These are phyloP conservation scores for Euzetes globulus DNA, from an alignment of 2,888 invertebrate genomes.

Conservation along the genomic window DNA sequence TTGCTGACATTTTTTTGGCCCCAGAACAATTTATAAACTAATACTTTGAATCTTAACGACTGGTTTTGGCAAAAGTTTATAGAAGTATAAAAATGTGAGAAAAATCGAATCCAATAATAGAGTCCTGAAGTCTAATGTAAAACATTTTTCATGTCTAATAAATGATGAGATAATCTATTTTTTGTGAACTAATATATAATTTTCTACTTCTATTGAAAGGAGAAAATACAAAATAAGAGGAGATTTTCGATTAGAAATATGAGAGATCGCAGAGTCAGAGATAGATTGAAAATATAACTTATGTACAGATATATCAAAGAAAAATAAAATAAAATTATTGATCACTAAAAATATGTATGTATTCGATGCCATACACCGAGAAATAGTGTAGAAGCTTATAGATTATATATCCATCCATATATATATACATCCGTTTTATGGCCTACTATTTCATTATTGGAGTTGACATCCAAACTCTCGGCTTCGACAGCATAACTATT, in stretches of 20 bases:
- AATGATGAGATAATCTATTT: not conserved
- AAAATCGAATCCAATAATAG: not conserved
- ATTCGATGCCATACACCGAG: too few relatives aligned
- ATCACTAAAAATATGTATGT: not conserved
- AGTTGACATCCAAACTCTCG: slow-evolving; percentile 1
- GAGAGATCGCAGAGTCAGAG: not conserved
- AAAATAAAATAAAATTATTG: not conserved
- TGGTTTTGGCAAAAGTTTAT: too few relatives aligned
- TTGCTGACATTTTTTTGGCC: too few relatives aligned
- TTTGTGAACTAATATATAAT: not conserved
- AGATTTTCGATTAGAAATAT: not conserved
- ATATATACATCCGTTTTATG: slow-evolving; percentile 10
- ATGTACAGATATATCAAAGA: not conserved
- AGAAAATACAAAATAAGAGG: not conserved
- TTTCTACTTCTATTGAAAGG: not conserved
- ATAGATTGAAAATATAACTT: not conserved
- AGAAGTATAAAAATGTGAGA: too few relatives aligned
- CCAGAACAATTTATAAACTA: too few relatives aligned
- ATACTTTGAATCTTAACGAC: too few relatives aligned
- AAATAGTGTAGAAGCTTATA: too few relatives aligned
- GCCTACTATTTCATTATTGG: not conserved
- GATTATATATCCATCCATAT: too few relatives aligned
- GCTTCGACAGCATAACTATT: too few relatives aligned
- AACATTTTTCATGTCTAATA: slow-evolving; percentile 4
- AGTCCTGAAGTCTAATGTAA: not conserved